Conservation (phyloP, 2,888 invertebrate genomes). For the Unio delphinus region DNA sequence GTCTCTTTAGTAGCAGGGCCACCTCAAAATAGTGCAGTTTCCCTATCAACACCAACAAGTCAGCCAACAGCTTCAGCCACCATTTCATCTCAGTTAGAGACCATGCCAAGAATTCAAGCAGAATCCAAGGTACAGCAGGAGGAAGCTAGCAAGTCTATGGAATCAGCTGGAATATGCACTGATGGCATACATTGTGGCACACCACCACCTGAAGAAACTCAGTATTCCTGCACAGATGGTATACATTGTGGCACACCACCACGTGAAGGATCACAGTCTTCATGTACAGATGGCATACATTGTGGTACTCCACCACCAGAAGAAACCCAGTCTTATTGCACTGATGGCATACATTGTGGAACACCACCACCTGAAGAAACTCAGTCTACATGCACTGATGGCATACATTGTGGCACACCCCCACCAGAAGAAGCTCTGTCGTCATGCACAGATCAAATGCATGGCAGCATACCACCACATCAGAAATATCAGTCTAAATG, state of each 20-base stretch:
- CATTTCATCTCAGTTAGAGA: too few relatives aligned
- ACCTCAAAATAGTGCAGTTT: too few relatives aligned
- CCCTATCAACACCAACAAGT: too few relatives aligned
- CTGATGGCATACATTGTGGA: conserved; percentile 40
- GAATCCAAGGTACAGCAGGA: too few relatives aligned
- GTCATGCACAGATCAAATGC: conserved; percentile 16
- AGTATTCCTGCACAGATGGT: conserved; percentile 31
- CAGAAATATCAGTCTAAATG: conserved; percentile 4
- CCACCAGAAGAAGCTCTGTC: conserved; percentile 14
- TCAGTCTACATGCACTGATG: conserved; percentile 25
- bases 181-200: conserved; percentile 40
- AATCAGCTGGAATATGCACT: conserved; percentile 6
- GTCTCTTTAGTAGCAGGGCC: too few relatives aligned
- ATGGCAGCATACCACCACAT: conserved; percentile 13
- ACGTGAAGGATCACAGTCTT: conserved; percentile 8
- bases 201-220: conserved; percentile 24
- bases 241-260: conserved; percentile 37
- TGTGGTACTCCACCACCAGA: conserved; percentile 16
- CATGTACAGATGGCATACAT: conserved; percentile 22
- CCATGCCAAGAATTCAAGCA: too few relatives aligned
- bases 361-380: conserved; percentile 25
- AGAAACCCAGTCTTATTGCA: conserved; percentile 2
- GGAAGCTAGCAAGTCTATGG: conserved; percentile 6
- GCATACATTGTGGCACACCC: conserved; percentile 32
- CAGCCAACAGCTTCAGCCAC: not conserved